Conservation (phyloP, 53 echinoderm and acorn worm genomes). For the Paracentrotus lividus region DNA sequence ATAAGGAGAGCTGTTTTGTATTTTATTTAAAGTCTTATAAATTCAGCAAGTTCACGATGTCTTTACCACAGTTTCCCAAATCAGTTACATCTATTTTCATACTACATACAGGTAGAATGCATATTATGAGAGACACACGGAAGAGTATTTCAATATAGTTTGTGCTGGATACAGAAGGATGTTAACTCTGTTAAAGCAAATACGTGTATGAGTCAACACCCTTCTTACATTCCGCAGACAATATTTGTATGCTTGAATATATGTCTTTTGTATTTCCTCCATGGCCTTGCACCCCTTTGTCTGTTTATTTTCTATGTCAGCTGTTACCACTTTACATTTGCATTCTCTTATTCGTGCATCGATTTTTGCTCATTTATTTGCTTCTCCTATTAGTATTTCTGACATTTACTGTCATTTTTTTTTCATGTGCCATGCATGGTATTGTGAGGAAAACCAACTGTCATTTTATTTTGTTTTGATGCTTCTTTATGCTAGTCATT, state of each 20-base stretch:
- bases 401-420: background rate
- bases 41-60: background rate
- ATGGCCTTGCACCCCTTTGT: slow-evolving; percentile 19
- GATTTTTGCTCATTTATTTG: background rate
- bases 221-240: too few species aligned
- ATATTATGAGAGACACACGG: background rate
- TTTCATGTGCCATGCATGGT: background rate
- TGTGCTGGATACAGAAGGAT: too few species aligned
- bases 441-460: slow-evolving; percentile 6
- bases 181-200: too few species aligned
- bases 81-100: background rate
- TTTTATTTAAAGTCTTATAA: background rate
- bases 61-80: background rate
- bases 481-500: background rate
- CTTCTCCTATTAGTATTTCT: background rate
- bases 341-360: slow-evolving; percentile 17
- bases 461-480: background rate
- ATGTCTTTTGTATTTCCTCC: slow-evolving; percentile 7
- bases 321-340: background rate
- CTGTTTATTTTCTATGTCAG: slow-evolving; percentile 46
- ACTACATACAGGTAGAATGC: background rate
- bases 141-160: background rate
- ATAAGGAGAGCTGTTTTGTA: background rate
- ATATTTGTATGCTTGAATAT: slow-evolving; percentile 15
- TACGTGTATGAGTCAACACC: too few species aligned